Conservation (phyloP, 2,113 vertebrate species). For the Zosterops pallidus region DNA sequence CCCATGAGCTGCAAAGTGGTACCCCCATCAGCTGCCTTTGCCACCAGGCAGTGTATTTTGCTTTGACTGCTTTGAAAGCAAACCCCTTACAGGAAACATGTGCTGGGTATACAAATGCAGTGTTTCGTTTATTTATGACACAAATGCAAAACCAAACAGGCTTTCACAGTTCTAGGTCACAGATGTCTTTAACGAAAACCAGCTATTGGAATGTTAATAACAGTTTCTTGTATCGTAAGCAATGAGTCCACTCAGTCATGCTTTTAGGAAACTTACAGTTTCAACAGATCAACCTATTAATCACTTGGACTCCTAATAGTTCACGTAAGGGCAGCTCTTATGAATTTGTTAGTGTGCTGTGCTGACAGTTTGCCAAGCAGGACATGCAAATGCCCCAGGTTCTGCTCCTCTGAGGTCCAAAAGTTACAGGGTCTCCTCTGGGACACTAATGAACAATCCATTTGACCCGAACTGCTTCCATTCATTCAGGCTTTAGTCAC, state of each 20-base stretch:
- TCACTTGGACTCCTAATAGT: conserved; percentile 22
- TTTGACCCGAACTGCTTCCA: conserved; percentile 6
- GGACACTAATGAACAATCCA: background rate
- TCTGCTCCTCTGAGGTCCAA: background rate
- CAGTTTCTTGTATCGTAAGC: conserved; percentile 42
- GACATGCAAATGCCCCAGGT: background rate
- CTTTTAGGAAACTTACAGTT: conserved; percentile 50
- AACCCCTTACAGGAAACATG: conserved; percentile 48
- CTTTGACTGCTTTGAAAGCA: conserved; percentile 28
- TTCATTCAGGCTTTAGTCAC: background rate
- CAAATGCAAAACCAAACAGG: conserved; percentile 54
- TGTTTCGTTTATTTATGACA: conserved; percentile 45
- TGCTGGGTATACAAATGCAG: conserved; percentile 45
- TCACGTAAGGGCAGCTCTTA: background rate
- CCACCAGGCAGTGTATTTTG: background rate
- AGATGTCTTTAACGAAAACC: conserved; percentile 64
- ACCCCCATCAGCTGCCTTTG: background rate
- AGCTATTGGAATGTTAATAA: conserved; percentile 66
- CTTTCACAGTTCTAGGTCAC: conserved; percentile 52
- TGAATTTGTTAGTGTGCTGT: background rate
- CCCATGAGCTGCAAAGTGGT: background rate
- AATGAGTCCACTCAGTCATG: conserved; percentile 21
- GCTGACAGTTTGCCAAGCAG: background rate
- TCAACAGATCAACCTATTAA: conserved; percentile 51
- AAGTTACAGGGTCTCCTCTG: background rate